phyloP scores from a whole-genome alignment of 2,888 invertebrate genomes.

The Trileptium ribeirensis region DNA sequence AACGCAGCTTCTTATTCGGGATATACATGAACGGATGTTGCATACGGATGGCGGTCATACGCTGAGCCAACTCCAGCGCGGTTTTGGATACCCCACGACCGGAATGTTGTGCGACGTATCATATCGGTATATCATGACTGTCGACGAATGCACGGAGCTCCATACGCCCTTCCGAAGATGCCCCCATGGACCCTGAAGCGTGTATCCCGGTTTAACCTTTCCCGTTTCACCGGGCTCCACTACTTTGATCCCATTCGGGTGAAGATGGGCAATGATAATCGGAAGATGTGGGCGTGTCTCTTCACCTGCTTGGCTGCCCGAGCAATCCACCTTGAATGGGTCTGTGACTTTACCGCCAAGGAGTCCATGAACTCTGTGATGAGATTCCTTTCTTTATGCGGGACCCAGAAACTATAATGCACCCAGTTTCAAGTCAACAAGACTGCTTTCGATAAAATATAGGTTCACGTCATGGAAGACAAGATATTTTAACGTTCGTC shows the following conservation, averaged over 20 bases:
- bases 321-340: slow-evolving; percentile 21
- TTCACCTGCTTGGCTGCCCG: slow-evolving; percentile 18
- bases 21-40: background rate
- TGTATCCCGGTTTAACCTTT: background rate
- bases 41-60: slow-evolving; percentile 8
- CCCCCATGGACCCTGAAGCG: background rate
- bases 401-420: slow-evolving; percentile 48
- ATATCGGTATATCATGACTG: background rate
- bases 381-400: slow-evolving; percentile 47
- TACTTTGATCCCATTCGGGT: slow-evolving; percentile 10
- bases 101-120: background rate
- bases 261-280: slow-evolving; percentile 31
- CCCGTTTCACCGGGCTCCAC: background rate
- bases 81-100: slow-evolving; percentile 4
- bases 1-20: background rate
- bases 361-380: slow-evolving; percentile 45
- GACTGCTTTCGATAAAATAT: slow-evolving; percentile 42
- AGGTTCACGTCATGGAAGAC: background rate
- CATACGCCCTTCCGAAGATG: background rate
- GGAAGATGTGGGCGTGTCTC: too few relatives aligned
- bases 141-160: background rate
- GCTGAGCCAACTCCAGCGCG: background rate
- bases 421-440: slow-evolving; percentile 50
- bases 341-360: slow-evolving; percentile 41
- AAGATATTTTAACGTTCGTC: too few relatives aligned